Conservation (phyloP, 2,797 vertebrate species). For the Euphonia xanthogaster region DNA sequence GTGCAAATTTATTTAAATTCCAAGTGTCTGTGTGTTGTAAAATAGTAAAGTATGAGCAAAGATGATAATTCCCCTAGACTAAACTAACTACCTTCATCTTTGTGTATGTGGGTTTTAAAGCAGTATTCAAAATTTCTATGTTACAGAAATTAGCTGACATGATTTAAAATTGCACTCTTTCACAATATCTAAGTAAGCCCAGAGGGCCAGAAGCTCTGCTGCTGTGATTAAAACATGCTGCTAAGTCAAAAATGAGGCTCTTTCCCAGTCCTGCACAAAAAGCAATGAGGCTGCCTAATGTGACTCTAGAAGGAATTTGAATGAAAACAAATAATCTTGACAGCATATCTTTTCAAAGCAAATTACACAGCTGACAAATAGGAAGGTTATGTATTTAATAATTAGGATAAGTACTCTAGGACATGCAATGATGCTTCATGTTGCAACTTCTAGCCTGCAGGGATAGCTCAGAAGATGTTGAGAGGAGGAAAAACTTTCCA, state of each 20-base stretch:
- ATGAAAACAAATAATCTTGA: background rate
- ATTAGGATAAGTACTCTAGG: background rate
- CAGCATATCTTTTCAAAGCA: background rate
- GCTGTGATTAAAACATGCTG: background rate
- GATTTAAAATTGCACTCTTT: slow-evolving; percentile 9
- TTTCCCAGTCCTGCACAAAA: background rate
- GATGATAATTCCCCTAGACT: background rate
- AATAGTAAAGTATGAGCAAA: background rate
- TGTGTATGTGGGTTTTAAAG: background rate
- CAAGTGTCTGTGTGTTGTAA: background rate
- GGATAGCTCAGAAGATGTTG: background rate
- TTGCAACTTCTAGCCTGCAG: background rate
- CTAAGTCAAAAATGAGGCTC: background rate
- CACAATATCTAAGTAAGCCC: slow-evolving; percentile 6
- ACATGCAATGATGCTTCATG: background rate
- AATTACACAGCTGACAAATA: background rate
- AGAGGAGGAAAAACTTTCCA: background rate
- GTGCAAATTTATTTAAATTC: background rate
- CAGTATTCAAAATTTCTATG: background rate
- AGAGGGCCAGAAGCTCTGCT: background rate
- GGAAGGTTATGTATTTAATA: background rate
- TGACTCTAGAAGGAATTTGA: background rate
- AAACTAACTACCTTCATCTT: background rate
- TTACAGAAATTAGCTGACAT: slow-evolving; percentile 26
- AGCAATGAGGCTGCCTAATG: background rate